Conservation (phyloP, 2,113 vertebrate genomes). For the Phrynosoma platyrhinos region DNA sequence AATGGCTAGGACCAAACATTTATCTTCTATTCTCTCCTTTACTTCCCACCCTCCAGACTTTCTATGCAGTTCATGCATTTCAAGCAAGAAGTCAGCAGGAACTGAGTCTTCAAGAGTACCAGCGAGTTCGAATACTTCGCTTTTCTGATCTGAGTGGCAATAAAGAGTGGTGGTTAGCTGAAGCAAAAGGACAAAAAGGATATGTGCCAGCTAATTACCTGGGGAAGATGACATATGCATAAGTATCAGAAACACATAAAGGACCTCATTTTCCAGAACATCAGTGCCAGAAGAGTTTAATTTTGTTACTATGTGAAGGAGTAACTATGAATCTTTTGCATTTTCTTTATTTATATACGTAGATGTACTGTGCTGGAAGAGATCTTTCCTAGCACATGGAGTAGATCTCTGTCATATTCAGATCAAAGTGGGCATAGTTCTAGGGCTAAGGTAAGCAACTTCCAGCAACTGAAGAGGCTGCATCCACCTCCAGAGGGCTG, state of each 20-base stretch:
- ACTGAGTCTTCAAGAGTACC: conserved; percentile 92
- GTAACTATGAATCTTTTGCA: background rate
- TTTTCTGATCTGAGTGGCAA: conserved; percentile 94
- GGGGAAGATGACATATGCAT: conserved; percentile 96
- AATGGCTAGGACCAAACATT: background rate
- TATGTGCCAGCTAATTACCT: conserved; percentile 97
- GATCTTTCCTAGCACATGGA: background rate
- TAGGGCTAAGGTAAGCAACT: background rate
- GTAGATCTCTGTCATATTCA: background rate
- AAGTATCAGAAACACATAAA: conserved; percentile 37
- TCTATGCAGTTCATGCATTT: conserved; percentile 95
- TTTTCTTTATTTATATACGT: background rate
- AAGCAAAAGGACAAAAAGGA: conserved; percentile 90
- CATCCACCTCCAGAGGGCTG: too few species aligned
- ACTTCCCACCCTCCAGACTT: conserved; percentile 77
- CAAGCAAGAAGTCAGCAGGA: conserved; percentile 92
- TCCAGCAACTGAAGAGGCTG: too few species aligned
- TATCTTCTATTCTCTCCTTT: conserved; percentile 12
- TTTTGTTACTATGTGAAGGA: background rate
- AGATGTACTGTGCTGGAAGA: background rate
- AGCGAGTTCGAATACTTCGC: conserved; percentile 88
- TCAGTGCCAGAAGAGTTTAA: conserved; percentile 40
- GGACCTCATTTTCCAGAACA: conserved; percentile 37
- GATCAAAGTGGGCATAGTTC: background rate
- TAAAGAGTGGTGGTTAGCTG: conserved; percentile 97